A percentile compares a stretch with the other conserved stretches of the same genome.
Conservation (phyloP, 2,888 invertebrate species). For the Eledona agricola region DNA sequence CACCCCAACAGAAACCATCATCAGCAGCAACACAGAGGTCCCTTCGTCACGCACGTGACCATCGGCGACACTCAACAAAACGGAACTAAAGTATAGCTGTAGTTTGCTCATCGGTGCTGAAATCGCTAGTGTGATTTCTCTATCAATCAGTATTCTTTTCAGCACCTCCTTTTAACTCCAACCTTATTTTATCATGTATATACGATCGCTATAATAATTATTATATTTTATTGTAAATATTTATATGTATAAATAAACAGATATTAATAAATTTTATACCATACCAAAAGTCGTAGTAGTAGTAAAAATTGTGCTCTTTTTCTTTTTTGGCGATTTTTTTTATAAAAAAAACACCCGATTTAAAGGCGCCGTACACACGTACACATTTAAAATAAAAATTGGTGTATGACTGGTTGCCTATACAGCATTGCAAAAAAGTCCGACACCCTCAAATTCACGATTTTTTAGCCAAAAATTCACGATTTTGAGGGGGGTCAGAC, state of each 20-base stretch:
- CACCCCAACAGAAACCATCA: constrained; percentile 36
- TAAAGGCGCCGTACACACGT: no score
- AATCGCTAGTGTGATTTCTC: constrained; percentile 15
- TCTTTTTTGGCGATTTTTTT: no score
- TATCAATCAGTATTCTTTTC: constrained; percentile 28
- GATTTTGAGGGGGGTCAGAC: no score
- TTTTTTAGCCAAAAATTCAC: no score
- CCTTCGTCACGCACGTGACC: constrained; percentile 71
- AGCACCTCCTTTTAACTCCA: constrained; percentile 20
- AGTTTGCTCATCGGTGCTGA: constrained; percentile 16
- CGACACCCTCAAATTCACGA: no score
- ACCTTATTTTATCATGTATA: constrained; percentile 32
- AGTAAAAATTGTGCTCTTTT: no score
- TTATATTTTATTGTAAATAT: constrained; percentile 50
- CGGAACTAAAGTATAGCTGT: constrained; percentile 58
- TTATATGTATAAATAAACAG: constrained; percentile 26
- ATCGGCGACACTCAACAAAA: constrained; percentile 65
- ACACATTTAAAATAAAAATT: no score
- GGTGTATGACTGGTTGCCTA: no score
- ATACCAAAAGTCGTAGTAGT: no score
- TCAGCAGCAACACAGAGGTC: constrained; percentile 61
- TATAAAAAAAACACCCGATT: no score
- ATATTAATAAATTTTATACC: constrained; percentile 40
- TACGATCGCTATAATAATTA: constrained; percentile 11
- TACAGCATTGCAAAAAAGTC: no score